These are phyloP conservation scores for Listronotus bonariensis DNA, from an alignment of 1,140 invertebrate genomes.

Conservation along the genomic window DNA sequence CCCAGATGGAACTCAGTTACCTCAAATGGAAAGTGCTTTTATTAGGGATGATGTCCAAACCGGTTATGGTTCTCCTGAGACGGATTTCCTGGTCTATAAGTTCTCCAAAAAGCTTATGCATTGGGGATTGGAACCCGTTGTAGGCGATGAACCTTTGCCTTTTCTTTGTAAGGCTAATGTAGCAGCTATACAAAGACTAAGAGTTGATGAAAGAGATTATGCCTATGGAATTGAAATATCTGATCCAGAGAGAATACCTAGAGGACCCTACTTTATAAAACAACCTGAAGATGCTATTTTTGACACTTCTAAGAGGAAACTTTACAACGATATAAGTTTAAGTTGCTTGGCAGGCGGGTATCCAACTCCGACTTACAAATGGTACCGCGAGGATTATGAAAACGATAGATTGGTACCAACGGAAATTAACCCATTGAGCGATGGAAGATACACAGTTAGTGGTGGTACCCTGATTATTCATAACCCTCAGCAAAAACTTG, in stretches of 20 bases:
- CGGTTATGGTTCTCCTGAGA: constrained; percentile 54
- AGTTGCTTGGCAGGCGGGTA: constrained; percentile 86
- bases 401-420: constrained; percentile 72
- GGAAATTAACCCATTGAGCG: constrained; percentile 76
- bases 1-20: constrained; percentile 77
- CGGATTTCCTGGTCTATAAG: constrained; percentile 68
- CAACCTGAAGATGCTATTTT: constrained; percentile 83
- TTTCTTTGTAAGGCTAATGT: constrained; percentile 89
- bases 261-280: constrained; percentile 85
- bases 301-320: constrained; percentile 73
- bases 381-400: constrained; percentile 88
- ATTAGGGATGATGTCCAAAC: constrained; percentile 57
- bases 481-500: constrained; percentile 77
- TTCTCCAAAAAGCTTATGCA: constrained; percentile 72
- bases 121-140: constrained; percentile 84
- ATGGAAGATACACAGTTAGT: constrained; percentile 82
- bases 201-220: constrained; percentile 74
- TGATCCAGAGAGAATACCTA: constrained; percentile 79
- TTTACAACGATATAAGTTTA: constrained; percentile 75
- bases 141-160: constrained; percentile 73
- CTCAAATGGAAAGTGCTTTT: constrained; percentile 82
- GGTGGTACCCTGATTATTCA: constrained; percentile 91
- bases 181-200: constrained; percentile 67
- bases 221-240: constrained; percentile 78
- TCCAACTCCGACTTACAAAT: constrained; percentile 88